These are phyloP conservation scores for Leptobrachium ailaonicum DNA, from an alignment of 2,113 vertebrate species.

Conservation along the genomic window DNA sequence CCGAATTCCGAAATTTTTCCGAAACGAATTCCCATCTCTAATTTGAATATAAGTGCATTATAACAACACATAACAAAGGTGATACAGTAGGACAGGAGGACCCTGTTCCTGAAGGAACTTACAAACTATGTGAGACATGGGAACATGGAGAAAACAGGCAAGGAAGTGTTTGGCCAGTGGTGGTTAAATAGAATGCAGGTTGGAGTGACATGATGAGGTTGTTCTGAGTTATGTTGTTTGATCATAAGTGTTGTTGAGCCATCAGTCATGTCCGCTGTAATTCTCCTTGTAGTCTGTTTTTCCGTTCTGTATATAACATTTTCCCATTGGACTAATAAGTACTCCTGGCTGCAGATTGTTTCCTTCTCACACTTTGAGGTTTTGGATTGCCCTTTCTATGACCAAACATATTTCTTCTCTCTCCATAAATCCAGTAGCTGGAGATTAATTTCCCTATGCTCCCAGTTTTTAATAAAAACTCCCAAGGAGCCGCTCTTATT, in stretches of 20 bases:
- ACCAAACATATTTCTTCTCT: constrained; percentile 29
- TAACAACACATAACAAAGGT: too few relatives aligned
- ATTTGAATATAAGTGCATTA: too few relatives aligned
- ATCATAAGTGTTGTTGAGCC: not conserved
- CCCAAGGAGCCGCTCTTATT: constrained; percentile 14
- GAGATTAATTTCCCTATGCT: constrained; percentile 25
- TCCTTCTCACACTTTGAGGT: constrained; percentile 40
- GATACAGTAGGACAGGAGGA: too few relatives aligned
- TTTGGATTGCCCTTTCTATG: constrained; percentile 28
- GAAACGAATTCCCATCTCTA: too few relatives aligned
- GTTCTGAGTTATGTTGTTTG: too few relatives aligned
- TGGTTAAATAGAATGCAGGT: too few relatives aligned
- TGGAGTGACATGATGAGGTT: too few relatives aligned
- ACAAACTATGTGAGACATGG: too few relatives aligned
- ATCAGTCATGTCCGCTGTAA: constrained; percentile 17
- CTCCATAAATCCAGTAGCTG: constrained; percentile 44
- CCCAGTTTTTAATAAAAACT: not conserved
- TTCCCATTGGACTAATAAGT: constrained; percentile 38
- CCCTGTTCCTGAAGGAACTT: too few relatives aligned
- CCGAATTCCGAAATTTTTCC: too few relatives aligned
- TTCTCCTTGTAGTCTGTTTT: constrained; percentile 33
- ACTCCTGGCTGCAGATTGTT: constrained; percentile 26
- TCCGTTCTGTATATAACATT: constrained; percentile 29
- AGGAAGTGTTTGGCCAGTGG: too few relatives aligned
- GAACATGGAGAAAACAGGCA: too few relatives aligned